Base-by-base conservation (phyloP, 2,113 vertebrate genomes). In the Felis chaus region DNA sequence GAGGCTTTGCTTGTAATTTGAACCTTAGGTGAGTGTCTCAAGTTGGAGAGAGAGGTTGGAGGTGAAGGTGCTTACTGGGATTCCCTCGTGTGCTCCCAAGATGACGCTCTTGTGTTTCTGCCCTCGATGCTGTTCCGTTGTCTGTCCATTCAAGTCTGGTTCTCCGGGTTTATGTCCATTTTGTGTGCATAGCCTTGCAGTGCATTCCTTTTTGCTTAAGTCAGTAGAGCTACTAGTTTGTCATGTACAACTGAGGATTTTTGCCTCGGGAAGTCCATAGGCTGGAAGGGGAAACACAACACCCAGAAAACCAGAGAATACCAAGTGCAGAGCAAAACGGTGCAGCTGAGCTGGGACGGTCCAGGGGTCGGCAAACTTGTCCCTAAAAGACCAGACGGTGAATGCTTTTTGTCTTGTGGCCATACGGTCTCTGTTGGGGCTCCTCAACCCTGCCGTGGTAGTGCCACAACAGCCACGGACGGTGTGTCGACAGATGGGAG, bases 71-170 rank as follows among this genome's bases (percentile, higher is more conserved):
- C 13, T 0, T 4, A 9, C 65, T 16, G 27, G 68, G 73, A 13
- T 6, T 41, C 25, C 39, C 73, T 45, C 1, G 1, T 25, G 1
- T 39, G 45, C 13, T 39, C 25, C 41, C 27, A 48, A 48, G 73
- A 16, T 1, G 1, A 48, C 10, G 1, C 29, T 39, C 57, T 41
- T 10, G 0, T 29, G 7, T 18, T 50, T 39, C 16, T n/a, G 2
- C 55, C 65, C 10, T 33, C 36, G 0, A 3, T 21, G 80, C 39
- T 27, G 25, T n/a, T 41, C 39, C 27, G 16, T n/a, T 41, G 23
- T 57, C 31, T 66, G 4, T 36, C n/a, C 31, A 1, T 92, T 45
- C 29, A 14, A 1, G 53, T 68, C 79, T 53, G 74, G 23, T 45
- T 63, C 53, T 79, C 4, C 19, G 19, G 55, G 36, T 15, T 71